These are phyloP conservation scores for Panulirus ornatus DNA, from an alignment of 1,140 invertebrate genomes.

Conservation along the genomic window DNA sequence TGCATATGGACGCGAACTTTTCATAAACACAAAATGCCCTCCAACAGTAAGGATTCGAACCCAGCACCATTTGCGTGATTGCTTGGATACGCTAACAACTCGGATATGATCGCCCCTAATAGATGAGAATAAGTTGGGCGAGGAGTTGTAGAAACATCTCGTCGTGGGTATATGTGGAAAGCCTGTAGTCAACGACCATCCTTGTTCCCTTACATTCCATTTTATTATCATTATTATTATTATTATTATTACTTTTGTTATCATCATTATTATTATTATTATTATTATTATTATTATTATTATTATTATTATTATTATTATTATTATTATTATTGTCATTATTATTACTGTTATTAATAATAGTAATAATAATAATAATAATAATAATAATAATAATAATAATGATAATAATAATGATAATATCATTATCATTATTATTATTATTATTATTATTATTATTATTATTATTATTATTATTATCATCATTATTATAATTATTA, in stretches of 20 bases:
- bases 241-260: neutral
- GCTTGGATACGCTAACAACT: too few species aligned
- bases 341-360: neutral
- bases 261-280: neutral
- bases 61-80: too few species aligned
- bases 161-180: too few species aligned
- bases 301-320: neutral
- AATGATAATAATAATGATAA: constrained; percentile 14
- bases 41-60: too few species aligned
- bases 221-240: neutral
- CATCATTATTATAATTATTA: neutral
- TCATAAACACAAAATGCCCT: neutral
- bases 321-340: neutral
- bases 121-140: too few species aligned
- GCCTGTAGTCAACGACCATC: too few species aligned
- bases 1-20: neutral
- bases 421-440: neutral
- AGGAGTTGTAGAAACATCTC: too few species aligned
- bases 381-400: neutral
- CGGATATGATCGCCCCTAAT: too few species aligned
- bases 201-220: neutral
- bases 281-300: neutral
- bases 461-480: neutral
- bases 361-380: constrained; percentile 12
- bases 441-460: neutral